A percentile compares a stretch with the other conserved stretches of the same genome.
phyloP scores from a whole-genome alignment of 2,797 vertebrate species.

The Spondyliosoma cantharus region DNA sequence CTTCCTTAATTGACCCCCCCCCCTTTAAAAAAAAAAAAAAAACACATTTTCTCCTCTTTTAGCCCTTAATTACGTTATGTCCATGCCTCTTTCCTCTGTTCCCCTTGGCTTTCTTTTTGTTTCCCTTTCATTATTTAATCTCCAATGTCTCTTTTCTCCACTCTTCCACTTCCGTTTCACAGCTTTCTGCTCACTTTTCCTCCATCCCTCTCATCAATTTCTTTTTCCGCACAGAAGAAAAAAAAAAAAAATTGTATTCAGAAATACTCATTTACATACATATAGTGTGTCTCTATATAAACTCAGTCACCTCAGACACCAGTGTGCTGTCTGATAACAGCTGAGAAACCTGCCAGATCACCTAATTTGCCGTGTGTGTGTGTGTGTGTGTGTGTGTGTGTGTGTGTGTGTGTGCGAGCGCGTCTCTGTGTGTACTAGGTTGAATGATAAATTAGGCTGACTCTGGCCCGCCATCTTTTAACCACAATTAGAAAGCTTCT shows the following conservation, averaged over 20 bases:
- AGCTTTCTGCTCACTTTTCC: background rate
- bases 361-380: constrained; percentile 36
- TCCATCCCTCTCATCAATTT: background rate
- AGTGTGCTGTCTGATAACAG: constrained; percentile 59
- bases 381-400: constrained; percentile 30
- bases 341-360: constrained; percentile 54
- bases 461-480: constrained; percentile 79
- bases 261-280: constrained; percentile 64
- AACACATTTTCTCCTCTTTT: too few relatives aligned
- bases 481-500: constrained; percentile 81
- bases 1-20: too few relatives aligned
- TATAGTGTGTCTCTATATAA: constrained; percentile 41
- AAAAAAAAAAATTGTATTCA: constrained; percentile 31
- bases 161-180: too few relatives aligned
- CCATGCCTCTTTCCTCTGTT: too few relatives aligned
- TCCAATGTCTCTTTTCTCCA: background rate
- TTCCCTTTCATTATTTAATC: background rate
- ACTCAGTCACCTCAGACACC: constrained; percentile 48
- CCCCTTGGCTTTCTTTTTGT: too few relatives aligned
- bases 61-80: too few relatives aligned
- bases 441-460: constrained; percentile 76
- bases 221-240: constrained; percentile 12
- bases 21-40: too few relatives aligned
- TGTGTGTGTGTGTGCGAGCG: constrained; percentile 14
- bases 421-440: constrained; percentile 50